Evolutionary conservation across 2,797 vertebrate species (phyloP).

Genomic region (Alauda arvensis): DNA sequence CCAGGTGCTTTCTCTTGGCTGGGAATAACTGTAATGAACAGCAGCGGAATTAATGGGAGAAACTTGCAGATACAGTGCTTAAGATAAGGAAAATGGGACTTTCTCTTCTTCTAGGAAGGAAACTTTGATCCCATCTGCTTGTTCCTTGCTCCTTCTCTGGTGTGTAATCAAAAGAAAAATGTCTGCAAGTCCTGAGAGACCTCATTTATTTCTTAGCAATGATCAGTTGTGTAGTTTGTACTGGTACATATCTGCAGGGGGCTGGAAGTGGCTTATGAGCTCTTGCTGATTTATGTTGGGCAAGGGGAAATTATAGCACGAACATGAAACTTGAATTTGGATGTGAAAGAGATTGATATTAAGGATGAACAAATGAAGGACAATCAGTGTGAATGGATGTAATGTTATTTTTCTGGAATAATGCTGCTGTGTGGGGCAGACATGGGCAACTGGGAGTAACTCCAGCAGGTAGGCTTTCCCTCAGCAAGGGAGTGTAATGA

Average conservation of each 20-base stretch:
- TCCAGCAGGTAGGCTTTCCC: background rate
- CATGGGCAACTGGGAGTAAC: background rate
- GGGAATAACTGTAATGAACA: background rate
- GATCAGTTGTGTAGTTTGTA: background rate
- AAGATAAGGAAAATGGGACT: background rate
- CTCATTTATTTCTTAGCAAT: background rate
- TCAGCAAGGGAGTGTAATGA: background rate
- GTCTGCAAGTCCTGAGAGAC: background rate
- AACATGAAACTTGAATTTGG: background rate
- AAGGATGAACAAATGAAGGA: background rate
- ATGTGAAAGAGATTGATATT: background rate
- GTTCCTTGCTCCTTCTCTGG: background rate
- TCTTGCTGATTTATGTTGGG: background rate
- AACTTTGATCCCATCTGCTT: background rate
- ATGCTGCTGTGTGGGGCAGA: background rate
- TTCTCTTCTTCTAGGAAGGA: background rate
- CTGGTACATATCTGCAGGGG: background rate
- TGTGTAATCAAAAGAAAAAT: background rate
- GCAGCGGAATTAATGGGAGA: background rate
- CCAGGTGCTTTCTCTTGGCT: background rate
- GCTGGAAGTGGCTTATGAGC: background rate
- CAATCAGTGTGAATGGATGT: background rate
- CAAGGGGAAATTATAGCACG: background rate
- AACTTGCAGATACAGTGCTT: background rate
- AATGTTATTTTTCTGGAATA: background rate